These are phyloP conservation scores for Heteromurus nitidus DNA, from an alignment of 2,888 invertebrate genomes.

Conservation along the genomic window DNA sequence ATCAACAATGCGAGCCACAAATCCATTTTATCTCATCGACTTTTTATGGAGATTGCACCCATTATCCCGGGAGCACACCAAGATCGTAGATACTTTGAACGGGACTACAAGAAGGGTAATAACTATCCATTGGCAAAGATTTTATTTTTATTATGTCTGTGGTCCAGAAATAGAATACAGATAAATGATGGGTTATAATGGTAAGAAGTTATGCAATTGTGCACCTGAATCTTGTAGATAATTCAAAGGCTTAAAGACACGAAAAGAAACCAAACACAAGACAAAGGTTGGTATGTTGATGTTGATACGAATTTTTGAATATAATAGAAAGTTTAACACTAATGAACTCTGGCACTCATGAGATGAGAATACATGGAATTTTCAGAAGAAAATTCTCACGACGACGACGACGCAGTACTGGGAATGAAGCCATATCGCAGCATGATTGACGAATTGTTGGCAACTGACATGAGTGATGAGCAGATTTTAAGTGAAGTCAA, in stretches of 20 bases:
- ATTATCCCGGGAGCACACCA: conserved; percentile 13
- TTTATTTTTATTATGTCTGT: not conserved
- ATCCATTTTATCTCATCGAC: conserved; percentile 8
- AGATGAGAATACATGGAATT: not conserved
- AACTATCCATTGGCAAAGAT: not conserved
- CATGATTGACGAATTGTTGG: conserved; percentile 39
- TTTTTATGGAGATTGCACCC: conserved; percentile 36
- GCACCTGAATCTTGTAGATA: not conserved
- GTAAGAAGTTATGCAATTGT: not conserved
- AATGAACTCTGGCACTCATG: not conserved
- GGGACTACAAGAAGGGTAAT: conserved; percentile 24
- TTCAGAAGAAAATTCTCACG: not conserved
- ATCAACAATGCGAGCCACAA: not conserved
- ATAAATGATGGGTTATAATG: not conserved
- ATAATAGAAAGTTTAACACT: not conserved
- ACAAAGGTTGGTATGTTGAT: not conserved
- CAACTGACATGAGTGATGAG: conserved; percentile 16
- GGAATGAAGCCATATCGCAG: not conserved
- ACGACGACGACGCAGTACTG: not conserved
- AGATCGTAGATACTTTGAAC: conserved; percentile 14
- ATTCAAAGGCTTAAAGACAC: not conserved
- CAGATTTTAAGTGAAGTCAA: conserved; percentile 29
- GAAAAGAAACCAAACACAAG: not conserved
- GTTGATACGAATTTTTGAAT: not conserved
- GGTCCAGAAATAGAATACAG: not conserved